Conservation (phyloP, 2,888 invertebrate genomes). For the Ophion ellenae region DNA sequence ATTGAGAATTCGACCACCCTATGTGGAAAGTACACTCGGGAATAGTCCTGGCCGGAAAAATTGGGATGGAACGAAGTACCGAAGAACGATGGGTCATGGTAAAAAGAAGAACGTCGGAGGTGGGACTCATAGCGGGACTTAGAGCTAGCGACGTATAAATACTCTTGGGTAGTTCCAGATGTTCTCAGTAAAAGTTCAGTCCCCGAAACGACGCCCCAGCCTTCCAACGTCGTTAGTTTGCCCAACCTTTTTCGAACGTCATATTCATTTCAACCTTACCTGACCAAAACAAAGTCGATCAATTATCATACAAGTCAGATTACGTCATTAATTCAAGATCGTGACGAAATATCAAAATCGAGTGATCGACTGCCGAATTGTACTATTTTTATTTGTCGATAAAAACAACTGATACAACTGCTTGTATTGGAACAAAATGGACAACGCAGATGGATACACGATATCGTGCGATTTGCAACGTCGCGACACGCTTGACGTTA, state of each 20-base stretch:
- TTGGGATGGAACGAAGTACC: constrained; percentile 33
- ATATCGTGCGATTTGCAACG: constrained; percentile 89
- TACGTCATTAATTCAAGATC: background rate
- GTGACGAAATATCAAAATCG: background rate
- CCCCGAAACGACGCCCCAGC: constrained; percentile 52
- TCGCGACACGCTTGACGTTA: constrained; percentile 87
- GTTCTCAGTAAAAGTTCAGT: constrained; percentile 73
- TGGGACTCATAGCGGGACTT: constrained; percentile 61
- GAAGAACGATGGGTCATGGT: background rate
- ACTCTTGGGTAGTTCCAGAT: constrained; percentile 64
- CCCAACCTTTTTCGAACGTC: background rate
- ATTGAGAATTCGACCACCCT: background rate
- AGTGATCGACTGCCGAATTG: background rate
- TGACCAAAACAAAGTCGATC: background rate
- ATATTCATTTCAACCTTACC: background rate
- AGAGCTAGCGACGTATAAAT: constrained; percentile 67
- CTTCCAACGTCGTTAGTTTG: background rate
- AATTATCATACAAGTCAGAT: background rate
- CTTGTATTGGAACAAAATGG: constrained; percentile 70
- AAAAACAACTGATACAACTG: background rate
- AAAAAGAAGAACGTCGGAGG: constrained; percentile 58
- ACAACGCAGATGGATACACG: constrained; percentile 85
- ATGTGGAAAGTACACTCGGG: background rate
- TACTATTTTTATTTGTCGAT: background rate
- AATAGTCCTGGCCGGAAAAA: constrained; percentile 40